Percentiles rank a stretch among this genome's conserved stretches.
Evolutionary conservation across 1,140 invertebrate genomes (phyloP).

Genomic region (Panagrolaimus sp.): DNA sequence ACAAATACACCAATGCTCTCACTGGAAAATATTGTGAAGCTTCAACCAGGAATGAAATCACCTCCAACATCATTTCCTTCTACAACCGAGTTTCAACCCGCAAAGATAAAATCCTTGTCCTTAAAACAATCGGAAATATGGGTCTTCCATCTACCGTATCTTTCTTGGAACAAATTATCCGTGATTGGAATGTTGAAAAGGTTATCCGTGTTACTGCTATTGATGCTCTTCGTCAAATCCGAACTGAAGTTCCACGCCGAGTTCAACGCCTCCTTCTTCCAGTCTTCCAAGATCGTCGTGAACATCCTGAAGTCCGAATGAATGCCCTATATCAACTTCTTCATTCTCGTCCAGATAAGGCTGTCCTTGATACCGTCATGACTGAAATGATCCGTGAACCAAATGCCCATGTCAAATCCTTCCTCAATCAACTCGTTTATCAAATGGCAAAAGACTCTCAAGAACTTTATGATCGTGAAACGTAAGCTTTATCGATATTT

Average conservation of each 20-base stretch:
- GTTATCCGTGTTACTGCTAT: constrained; percentile 50
- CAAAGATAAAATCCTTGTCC: constrained; percentile 36
- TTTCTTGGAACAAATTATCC: constrained; percentile 40
- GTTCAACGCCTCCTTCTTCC: constrained; percentile 48
- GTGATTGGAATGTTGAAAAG: constrained; percentile 36
- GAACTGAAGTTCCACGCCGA: constrained; percentile 38
- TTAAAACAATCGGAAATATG: constrained; percentile 51
- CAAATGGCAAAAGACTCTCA: neutral
- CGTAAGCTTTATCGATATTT: neutral
- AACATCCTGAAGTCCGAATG: constrained; percentile 51
- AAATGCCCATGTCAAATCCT: constrained; percentile 53
- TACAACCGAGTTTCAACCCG: constrained; percentile 19
- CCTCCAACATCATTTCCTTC: constrained; percentile 28
- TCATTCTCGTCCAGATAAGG: constrained; percentile 32
- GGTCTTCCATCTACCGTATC: constrained; percentile 47
- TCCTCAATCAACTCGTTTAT: constrained; percentile 38
- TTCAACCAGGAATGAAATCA: constrained; percentile 13
- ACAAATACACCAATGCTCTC: neutral
- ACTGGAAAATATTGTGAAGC: neutral
- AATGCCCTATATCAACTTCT: constrained; percentile 42
- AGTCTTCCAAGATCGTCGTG: constrained; percentile 44
- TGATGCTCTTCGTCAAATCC: constrained; percentile 50
- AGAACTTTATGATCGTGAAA: neutral
- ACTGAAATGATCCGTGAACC: constrained; percentile 40
- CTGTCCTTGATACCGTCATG: constrained; percentile 42